Percentiles rank a stretch among this genome's conserved stretches.
Conservation (phyloP, 2,797 vertebrate genomes). For the Crenuchus spilurus region DNA sequence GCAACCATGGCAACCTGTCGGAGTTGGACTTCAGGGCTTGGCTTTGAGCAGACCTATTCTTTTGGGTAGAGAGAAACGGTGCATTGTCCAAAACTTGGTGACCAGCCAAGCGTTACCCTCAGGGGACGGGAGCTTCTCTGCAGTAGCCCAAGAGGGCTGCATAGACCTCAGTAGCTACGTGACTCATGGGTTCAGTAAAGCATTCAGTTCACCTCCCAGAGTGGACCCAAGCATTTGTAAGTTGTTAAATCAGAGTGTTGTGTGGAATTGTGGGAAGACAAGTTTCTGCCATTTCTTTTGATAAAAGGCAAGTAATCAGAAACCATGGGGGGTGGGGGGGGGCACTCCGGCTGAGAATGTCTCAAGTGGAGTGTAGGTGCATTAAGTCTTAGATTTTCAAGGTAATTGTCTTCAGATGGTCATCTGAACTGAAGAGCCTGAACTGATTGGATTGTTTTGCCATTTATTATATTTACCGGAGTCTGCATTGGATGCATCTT, state of each 20-base stretch:
- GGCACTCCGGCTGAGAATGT: constrained; percentile 33
- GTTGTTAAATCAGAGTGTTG: constrained; percentile 40
- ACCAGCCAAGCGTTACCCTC: constrained; percentile 44
- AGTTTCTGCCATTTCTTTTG: constrained; percentile 22
- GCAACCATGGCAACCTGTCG: constrained; percentile 52
- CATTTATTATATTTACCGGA: constrained; percentile 10
- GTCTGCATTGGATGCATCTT: background rate
- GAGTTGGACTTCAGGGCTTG: constrained; percentile 53
- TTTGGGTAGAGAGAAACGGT: constrained; percentile 26
- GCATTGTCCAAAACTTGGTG: constrained; percentile 53
- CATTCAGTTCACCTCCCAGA: constrained; percentile 51
- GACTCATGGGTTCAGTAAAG: constrained; percentile 62
- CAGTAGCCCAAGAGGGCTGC: constrained; percentile 19
- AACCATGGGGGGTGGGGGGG: constrained; percentile 18
- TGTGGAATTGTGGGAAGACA: constrained; percentile 31
- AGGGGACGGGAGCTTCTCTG: constrained; percentile 43
- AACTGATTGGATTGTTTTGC: constrained; percentile 16
- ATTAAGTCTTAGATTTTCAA: constrained; percentile 17
- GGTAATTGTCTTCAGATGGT: constrained; percentile 32
- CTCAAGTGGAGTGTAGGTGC: constrained; percentile 14
- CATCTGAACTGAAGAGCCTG: constrained; percentile 26
- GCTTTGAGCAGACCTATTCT: constrained; percentile 31
- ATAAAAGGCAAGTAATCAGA: constrained; percentile 16
- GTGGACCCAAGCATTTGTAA: constrained; percentile 51
- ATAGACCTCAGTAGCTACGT: constrained; percentile 38